These are phyloP conservation scores for Centropus bengalensis DNA, from an alignment of 2,113 vertebrate genomes.

Conservation along the genomic window DNA sequence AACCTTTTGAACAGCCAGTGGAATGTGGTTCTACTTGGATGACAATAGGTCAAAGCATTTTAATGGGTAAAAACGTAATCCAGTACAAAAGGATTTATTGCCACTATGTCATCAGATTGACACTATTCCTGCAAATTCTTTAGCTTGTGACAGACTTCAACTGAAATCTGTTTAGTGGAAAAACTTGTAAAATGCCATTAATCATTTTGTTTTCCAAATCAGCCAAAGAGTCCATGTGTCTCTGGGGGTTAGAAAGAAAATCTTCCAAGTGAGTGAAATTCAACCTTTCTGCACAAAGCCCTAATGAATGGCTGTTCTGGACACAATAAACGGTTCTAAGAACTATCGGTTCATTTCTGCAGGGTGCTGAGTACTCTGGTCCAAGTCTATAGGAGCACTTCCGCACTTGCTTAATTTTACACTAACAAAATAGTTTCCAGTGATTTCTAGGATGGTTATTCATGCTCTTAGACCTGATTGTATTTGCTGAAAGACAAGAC, in stretches of 20 bases:
- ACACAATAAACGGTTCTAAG: slow-evolving; percentile 2
- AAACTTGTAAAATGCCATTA: neutral
- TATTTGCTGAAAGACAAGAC: slow-evolving; percentile 41
- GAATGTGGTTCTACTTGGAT: slow-evolving; percentile 68
- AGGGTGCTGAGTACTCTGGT: neutral
- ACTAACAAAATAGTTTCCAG: slow-evolving; percentile 6
- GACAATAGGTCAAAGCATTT: slow-evolving; percentile 40
- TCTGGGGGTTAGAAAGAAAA: neutral
- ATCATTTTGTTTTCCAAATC: slow-evolving; percentile 51
- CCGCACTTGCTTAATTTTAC: neutral
- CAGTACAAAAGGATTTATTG: slow-evolving; percentile 56
- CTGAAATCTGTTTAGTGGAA: slow-evolving; percentile 18
- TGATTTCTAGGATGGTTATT: slow-evolving; percentile 33
- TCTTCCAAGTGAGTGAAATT: slow-evolving; percentile 32
- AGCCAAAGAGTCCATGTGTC: neutral
- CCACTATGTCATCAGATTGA: slow-evolving; percentile 7
- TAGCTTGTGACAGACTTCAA: slow-evolving; percentile 5
- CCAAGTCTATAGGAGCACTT: neutral
- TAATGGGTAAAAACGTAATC: slow-evolving; percentile 14
- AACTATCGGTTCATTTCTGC: slow-evolving; percentile 15
- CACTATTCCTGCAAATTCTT: slow-evolving; percentile 25
- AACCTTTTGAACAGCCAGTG: slow-evolving; percentile 46
- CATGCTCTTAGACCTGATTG: slow-evolving; percentile 34
- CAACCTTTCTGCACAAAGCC: slow-evolving; percentile 15
- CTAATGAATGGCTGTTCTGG: neutral